Percentiles rank a stretch among this genome's conserved stretches.
Conservation (phyloP, 2,888 invertebrate genomes). For the Lasioglossum leucozonium region DNA sequence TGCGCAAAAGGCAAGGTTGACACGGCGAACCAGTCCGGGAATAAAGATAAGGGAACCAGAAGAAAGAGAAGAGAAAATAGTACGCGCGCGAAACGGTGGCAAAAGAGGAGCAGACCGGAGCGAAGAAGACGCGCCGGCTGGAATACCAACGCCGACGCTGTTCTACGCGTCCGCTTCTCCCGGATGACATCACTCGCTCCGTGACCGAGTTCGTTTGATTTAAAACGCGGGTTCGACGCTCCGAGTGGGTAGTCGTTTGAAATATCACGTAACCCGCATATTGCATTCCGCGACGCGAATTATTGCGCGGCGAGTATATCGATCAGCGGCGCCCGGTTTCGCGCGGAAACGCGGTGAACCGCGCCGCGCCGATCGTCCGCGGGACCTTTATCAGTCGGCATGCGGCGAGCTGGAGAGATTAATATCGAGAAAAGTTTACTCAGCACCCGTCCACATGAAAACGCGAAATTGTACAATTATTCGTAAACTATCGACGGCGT, state of each 20-base stretch:
- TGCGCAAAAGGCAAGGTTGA: conserved; percentile 46
- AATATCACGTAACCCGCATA: conserved; percentile 56
- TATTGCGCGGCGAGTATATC: conserved; percentile 39
- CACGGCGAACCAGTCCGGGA: conserved; percentile 13
- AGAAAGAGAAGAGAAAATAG: too few relatives aligned
- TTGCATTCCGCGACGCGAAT: conserved; percentile 41
- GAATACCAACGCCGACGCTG: conserved; percentile 41
- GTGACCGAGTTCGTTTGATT: conserved; percentile 53
- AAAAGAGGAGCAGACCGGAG: conserved; percentile 43
- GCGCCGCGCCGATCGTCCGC: neutral
- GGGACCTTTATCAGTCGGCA: conserved; percentile 10
- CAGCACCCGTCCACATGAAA: neutral
- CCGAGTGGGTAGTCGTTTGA: conserved; percentile 42
- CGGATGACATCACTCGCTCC: conserved; percentile 46
- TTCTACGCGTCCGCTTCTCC: conserved; percentile 32
- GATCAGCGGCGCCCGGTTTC: conserved; percentile 30
- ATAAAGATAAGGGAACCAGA: conserved; percentile 11
- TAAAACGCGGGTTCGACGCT: conserved; percentile 30
- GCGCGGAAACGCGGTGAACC: conserved; percentile 16
- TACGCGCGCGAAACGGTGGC: neutral
- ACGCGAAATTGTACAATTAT: neutral
- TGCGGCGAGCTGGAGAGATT: neutral
- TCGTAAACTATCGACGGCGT: neutral
- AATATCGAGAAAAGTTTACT: neutral
- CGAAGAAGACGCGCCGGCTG: conserved; percentile 28